phyloP scores from a whole-genome alignment of 2,797 vertebrate genomes.

The Dryobates pubescens region DNA sequence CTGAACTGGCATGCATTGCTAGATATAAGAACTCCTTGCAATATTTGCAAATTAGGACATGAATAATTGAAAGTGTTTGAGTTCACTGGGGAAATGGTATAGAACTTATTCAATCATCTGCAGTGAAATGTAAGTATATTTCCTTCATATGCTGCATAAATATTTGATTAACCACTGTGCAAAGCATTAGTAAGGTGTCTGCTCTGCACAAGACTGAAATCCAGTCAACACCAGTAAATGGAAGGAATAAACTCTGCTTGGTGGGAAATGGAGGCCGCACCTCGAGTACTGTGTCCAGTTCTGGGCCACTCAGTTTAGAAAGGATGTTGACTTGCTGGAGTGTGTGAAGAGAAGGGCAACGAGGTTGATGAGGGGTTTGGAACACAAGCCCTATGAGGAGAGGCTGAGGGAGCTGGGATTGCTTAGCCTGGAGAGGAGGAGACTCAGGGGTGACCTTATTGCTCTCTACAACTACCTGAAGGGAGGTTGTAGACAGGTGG shows the following conservation, averaged over 20 bases:
- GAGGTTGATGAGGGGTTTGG: too few relatives aligned
- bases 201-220: background rate
- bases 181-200: slow-evolving; percentile 38
- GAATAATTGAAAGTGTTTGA: slow-evolving; percentile 61
- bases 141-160: slow-evolving; percentile 50
- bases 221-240: slow-evolving; percentile 1
- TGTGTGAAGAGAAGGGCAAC: too few relatives aligned
- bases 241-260: background rate
- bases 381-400: too few relatives aligned
- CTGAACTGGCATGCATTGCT: background rate
- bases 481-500: too few relatives aligned
- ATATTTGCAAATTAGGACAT: slow-evolving; percentile 56
- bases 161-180: slow-evolving; percentile 52
- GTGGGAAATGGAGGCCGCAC: too few relatives aligned
- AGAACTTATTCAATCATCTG: slow-evolving; percentile 42
- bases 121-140: slow-evolving; percentile 46
- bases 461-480: too few relatives aligned
- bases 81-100: slow-evolving; percentile 39
- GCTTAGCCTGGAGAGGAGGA: too few relatives aligned
- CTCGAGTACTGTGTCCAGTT: too few relatives aligned
- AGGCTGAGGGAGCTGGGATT: too few relatives aligned
- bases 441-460: too few relatives aligned
- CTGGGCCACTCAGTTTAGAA: too few relatives aligned
- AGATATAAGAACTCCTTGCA: slow-evolving; percentile 28
- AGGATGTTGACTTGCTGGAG: too few relatives aligned